These are phyloP conservation scores for Dipus sagitta DNA, from an alignment of 2,797 vertebrate species.

Conservation along the genomic window DNA sequence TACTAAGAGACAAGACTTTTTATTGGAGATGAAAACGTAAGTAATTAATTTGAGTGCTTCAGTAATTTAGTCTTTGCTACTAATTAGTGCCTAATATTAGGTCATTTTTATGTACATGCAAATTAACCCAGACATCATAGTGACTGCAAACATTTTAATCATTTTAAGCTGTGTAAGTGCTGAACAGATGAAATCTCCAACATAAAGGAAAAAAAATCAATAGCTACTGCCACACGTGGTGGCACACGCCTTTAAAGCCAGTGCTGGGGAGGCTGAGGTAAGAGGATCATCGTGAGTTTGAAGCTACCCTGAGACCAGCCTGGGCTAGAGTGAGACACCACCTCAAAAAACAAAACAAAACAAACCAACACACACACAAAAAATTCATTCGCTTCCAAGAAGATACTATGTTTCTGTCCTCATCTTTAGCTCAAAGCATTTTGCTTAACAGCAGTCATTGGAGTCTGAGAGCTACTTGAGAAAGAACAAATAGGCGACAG, in stretches of 20 bases:
- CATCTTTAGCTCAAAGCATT: neutral
- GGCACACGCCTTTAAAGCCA: no score
- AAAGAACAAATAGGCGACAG: neutral
- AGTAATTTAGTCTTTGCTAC: conserved; percentile 42
- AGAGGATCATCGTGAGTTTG: no score
- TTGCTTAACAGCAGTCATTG: conserved; percentile 18
- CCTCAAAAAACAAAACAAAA: neutral
- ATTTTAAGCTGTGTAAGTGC: conserved; percentile 36
- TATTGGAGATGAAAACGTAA: conserved; percentile 32
- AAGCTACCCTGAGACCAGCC: no score
- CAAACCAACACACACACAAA: neutral
- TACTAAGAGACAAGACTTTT: conserved; percentile 22
- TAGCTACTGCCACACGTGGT: neutral
- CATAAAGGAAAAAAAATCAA: conserved; percentile 49
- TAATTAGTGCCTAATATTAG: conserved; percentile 9
- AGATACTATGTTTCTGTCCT: neutral
- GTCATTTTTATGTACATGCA: conserved; percentile 30
- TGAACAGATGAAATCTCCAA: conserved; percentile 28
- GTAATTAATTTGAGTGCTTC: conserved; percentile 33
- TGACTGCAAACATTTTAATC: conserved; percentile 33
- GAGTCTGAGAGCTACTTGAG: conserved; percentile 19
- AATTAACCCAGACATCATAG: conserved; percentile 18
- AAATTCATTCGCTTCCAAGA: conserved; percentile 7
- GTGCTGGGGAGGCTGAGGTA: no score
- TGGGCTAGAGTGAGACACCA: no score